These are phyloP conservation scores for Phrynosoma platyrhinos DNA, from an alignment of 2,113 vertebrate genomes.

Conservation along the genomic window DNA sequence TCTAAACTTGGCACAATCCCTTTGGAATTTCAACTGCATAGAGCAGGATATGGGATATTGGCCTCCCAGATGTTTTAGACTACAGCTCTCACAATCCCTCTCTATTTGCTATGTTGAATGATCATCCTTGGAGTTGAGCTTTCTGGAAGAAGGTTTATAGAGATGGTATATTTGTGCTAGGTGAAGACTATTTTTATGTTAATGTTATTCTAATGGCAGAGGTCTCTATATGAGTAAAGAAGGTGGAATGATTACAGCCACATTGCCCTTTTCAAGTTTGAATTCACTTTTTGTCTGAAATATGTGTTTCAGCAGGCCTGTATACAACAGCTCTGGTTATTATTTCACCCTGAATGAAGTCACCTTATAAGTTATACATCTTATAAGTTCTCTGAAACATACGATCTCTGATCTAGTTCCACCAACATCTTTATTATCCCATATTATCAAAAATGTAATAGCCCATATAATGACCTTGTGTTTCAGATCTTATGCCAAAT, in stretches of 20 bases:
- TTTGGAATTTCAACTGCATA: background rate
- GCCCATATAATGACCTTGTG: background rate
- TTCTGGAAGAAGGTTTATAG: background rate
- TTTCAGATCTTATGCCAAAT: conserved; percentile 20
- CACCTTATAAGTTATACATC: conserved; percentile 32
- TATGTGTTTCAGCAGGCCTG: conserved; percentile 25
- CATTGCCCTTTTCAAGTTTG: background rate
- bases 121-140: too few relatives aligned
- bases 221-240: background rate
- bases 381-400: conserved; percentile 24
- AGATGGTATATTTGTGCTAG: background rate
- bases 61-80: too few relatives aligned
- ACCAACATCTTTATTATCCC: background rate
- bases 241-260: background rate
- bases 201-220: background rate
- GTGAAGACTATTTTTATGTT: background rate
- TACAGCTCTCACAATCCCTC: too few relatives aligned
- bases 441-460: conserved; percentile 18
- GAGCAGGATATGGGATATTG: background rate
- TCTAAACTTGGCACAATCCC: background rate
- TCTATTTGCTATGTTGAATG: too few relatives aligned
- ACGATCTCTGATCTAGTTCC: conserved; percentile 22
- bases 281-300: conserved; percentile 32
- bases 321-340: conserved; percentile 31
- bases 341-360: conserved; percentile 35